Evolutionary conservation across 1,140 invertebrate species (phyloP).

Genomic region (Armadillidium nasatum): DNA sequence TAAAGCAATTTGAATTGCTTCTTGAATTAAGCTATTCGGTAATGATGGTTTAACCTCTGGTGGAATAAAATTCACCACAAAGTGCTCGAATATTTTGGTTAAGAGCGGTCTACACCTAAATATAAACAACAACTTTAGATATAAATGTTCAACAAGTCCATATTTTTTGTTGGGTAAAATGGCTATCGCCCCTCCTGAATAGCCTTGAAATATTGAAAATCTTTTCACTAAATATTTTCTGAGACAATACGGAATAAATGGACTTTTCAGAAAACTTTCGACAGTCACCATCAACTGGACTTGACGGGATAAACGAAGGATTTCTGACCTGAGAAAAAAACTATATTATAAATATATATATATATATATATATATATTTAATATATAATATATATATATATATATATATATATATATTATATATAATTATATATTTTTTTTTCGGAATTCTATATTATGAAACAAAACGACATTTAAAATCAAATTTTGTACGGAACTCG

Average conservation of each 20-base stretch:
- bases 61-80: neutral
- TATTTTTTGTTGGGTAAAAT: conserved; percentile 31
- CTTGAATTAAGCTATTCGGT: neutral
- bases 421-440: neutral
- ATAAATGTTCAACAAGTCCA: conserved; percentile 17
- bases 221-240: conserved; percentile 26
- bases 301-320: conserved; percentile 36
- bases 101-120: neutral
- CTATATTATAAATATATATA: too few relatives aligned
- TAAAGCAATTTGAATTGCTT: neutral
- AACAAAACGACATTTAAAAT: too few relatives aligned
- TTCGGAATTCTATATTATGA: neutral
- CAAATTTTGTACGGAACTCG: too few relatives aligned
- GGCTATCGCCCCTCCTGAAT: conserved; percentile 10
- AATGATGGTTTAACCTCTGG: neutral
- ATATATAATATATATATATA: neutral
- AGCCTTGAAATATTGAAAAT: conserved; percentile 23
- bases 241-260: conserved; percentile 28
- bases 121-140: neutral
- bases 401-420: conserved; percentile 12
- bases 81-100: neutral
- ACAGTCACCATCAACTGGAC: conserved; percentile 41
- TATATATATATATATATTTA: neutral
- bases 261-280: conserved; percentile 31
- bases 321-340: conserved; percentile 34